Evolutionary conservation across 30 jellyfish, hydroid and myxozoan genomes (phyloP).

Genomic region (Hydractinia symbiolongicarpus): DNA sequence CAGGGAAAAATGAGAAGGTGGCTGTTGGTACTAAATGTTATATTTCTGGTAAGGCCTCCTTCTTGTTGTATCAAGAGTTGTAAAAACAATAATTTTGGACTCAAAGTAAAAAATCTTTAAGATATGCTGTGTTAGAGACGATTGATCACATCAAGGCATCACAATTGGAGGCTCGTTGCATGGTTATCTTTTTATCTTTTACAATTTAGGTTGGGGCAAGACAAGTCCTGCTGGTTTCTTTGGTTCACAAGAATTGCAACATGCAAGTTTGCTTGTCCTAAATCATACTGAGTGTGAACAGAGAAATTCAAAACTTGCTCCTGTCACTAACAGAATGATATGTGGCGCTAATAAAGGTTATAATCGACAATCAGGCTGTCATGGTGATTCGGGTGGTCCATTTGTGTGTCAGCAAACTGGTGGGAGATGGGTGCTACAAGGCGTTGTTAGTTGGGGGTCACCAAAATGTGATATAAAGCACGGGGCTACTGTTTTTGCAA

Average conservation of each 20-base stretch:
- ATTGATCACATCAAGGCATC: too few relatives aligned
- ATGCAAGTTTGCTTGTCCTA: neutral
- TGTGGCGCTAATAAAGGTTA: neutral
- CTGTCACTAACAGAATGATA: constrained; percentile 9
- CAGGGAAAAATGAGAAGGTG: neutral
- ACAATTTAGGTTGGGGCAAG: constrained; percentile 20
- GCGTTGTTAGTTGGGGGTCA: constrained; percentile 15
- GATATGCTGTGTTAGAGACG: too few relatives aligned
- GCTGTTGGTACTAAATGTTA: neutral
- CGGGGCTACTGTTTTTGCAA: constrained; percentile 14
- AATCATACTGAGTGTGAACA: neutral
- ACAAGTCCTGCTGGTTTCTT: neutral
- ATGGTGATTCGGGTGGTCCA: constrained; percentile 32
- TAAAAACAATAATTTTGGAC: neutral
- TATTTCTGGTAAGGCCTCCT: neutral
- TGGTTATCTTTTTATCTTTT: neutral
- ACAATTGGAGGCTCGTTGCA: neutral
- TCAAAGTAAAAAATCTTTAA: too few relatives aligned
- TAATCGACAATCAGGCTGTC: constrained; percentile 7
- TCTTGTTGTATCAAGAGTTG: neutral
- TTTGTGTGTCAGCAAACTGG: constrained; percentile 1
- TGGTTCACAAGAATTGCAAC: constrained; percentile 7
- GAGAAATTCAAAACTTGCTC: constrained; percentile 1
- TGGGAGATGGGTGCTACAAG: constrained; percentile 16
- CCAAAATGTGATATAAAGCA: neutral